Evolutionary conservation across 2,113 vertebrate species (phyloP).

Genomic region (Apodemus speciosus): DNA sequence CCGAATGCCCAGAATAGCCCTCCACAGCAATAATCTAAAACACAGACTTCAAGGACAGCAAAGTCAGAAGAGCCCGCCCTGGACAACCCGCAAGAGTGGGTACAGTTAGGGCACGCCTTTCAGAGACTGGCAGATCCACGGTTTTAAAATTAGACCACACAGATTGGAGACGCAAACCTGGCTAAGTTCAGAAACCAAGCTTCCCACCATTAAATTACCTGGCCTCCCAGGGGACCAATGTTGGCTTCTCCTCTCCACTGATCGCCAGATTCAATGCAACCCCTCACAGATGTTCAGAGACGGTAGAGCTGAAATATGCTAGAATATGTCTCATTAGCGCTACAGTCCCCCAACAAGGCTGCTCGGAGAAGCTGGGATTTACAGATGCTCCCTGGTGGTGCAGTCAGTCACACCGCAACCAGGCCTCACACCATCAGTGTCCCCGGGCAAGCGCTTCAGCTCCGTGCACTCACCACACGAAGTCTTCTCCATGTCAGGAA

Average conservation of each 20-base stretch:
- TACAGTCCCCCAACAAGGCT: background rate
- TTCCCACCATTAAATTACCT: background rate
- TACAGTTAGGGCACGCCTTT: background rate
- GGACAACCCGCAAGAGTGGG: background rate
- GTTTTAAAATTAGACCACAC: fast-evolving
- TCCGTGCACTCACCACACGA: no score
- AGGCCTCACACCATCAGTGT: no score
- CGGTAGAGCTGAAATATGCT: background rate
- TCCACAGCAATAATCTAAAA: background rate
- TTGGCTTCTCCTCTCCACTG: background rate
- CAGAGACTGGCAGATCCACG: background rate
- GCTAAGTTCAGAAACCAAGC: background rate
- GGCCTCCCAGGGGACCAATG: background rate
- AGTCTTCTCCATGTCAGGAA: background rate
- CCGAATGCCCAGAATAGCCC: background rate
- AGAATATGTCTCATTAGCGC: background rate
- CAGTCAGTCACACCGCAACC: background rate
- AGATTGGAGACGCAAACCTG: background rate
- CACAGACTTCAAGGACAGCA: background rate
- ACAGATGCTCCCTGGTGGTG: background rate
- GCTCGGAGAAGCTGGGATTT: background rate
- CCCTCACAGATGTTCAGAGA: background rate
- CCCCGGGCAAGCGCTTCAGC: background rate
- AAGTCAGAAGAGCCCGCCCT: fast-evolving
- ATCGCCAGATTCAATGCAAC: no score